Evolutionary conservation across 2,113 vertebrate species (phyloP).

Genomic region (Electrona antarctica): DNA sequence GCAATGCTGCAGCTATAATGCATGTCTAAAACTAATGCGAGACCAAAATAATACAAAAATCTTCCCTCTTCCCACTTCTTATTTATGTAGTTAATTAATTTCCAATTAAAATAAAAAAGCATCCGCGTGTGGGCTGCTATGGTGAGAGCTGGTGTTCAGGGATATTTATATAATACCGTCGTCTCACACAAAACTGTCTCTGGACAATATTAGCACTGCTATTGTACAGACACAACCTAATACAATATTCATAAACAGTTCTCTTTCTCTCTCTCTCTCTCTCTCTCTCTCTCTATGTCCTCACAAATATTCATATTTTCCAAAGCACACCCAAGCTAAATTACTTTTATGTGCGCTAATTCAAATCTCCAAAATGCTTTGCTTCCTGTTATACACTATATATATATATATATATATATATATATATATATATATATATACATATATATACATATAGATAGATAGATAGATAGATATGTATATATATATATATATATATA

Average conservation of each 20-base stretch:
- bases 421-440: too few species aligned
- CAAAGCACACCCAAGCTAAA: slow-evolving; percentile 37
- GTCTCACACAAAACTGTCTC: slow-evolving; percentile 66
- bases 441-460: too few species aligned
- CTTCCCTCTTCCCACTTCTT: slow-evolving; percentile 27
- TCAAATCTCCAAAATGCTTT: slow-evolving; percentile 61
- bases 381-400: slow-evolving; percentile 35
- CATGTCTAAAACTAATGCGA: not conserved
- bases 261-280: slow-evolving; percentile 36
- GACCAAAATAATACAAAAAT: slow-evolving; percentile 19
- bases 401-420: slow-evolving; percentile 44
- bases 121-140: slow-evolving; percentile 56
- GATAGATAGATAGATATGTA: slow-evolving; percentile 32
- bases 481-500: slow-evolving; percentile 49
- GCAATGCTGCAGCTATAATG: slow-evolving; percentile 7
- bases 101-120: slow-evolving; percentile 59
- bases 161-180: slow-evolving; percentile 66
- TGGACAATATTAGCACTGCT: slow-evolving; percentile 65
- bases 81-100: slow-evolving; percentile 74
- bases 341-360: slow-evolving; percentile 66
- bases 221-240: slow-evolving; percentile 58
- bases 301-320: slow-evolving; percentile 43
- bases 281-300: slow-evolving; percentile 36
- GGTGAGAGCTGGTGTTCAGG: slow-evolving; percentile 57
- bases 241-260: slow-evolving; percentile 59